phyloP scores from a whole-genome alignment of 2,113 vertebrate species.

The Electrona antarctica region DNA sequence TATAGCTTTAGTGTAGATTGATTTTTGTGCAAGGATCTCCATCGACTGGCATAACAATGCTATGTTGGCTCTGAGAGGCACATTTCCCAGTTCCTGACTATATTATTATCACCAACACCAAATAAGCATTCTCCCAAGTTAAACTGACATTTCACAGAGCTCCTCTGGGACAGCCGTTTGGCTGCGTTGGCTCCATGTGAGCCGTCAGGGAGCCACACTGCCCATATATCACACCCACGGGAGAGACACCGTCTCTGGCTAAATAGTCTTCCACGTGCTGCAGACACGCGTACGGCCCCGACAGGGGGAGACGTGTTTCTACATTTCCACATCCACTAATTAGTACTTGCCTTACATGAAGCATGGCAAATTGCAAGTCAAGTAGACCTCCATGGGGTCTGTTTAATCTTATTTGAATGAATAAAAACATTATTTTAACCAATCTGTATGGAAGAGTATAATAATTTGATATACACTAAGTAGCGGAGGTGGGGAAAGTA shows the following conservation, averaged over 20 bases:
- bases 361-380: too few species aligned
- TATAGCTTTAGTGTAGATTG: too few species aligned
- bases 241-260: slow-evolving; percentile 37
- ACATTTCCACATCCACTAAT: too few species aligned
- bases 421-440: too few species aligned
- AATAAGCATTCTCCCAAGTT: slow-evolving; percentile 45
- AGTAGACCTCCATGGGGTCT: too few species aligned
- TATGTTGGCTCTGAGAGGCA: slow-evolving; percentile 12
- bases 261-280: neutral
- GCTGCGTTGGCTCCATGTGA: slow-evolving; percentile 10
- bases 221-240: slow-evolving; percentile 44
- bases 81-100: slow-evolving; percentile 12
- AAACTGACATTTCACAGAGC: slow-evolving; percentile 43
- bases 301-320: too few species aligned
- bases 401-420: too few species aligned
- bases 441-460: too few species aligned
- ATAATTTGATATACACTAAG: too few species aligned
- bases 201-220: slow-evolving; percentile 26
- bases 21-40: neutral
- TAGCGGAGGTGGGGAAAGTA: neutral
- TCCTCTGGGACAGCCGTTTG: slow-evolving; percentile 31
- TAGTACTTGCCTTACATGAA: too few species aligned
- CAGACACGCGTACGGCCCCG: too few species aligned
- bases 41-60: slow-evolving; percentile 8
- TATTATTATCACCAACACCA: slow-evolving; percentile 15